Evolutionary conservation across 2,888 invertebrate species (phyloP).

Genomic region (Panorpa germanica): DNA sequence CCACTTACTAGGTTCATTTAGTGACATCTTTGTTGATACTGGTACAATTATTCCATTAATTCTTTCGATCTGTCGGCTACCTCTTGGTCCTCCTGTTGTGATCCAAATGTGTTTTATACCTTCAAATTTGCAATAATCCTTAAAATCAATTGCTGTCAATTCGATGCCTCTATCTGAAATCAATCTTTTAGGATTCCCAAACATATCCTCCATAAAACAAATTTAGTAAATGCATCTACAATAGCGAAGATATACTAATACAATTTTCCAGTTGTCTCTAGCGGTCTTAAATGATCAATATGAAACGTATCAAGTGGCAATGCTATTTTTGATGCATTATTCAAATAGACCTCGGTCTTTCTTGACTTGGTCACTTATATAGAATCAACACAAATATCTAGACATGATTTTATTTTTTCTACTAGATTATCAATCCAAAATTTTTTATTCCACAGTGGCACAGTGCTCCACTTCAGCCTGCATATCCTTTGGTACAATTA

Average conservation of each 20-base stretch:
- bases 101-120: slow-evolving; percentile 2
- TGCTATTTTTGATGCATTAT: slow-evolving; percentile 16
- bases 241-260: slow-evolving; percentile 17
- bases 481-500: slow-evolving; percentile 7
- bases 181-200: slow-evolving; percentile 12
- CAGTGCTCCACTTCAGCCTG: slow-evolving; percentile 11
- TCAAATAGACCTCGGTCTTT: slow-evolving; percentile 16
- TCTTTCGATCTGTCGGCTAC: slow-evolving; percentile 12
- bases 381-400: slow-evolving; percentile 9
- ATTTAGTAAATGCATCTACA: slow-evolving; percentile 18
- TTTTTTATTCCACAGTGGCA: slow-evolving; percentile 12
- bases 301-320: slow-evolving; percentile 17
- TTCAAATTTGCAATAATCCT: slow-evolving; percentile 4
- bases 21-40: slow-evolving; percentile 5
- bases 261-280: slow-evolving; percentile 15
- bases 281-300: slow-evolving; percentile 18
- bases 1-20: slow-evolving; percentile 4
- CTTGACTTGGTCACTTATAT: slow-evolving; percentile 13
- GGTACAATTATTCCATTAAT: slow-evolving; percentile 8
- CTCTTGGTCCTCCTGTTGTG: slow-evolving; percentile 12
- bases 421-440: slow-evolving; percentile 13
- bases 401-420: slow-evolving; percentile 12
- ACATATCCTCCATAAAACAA: slow-evolving; percentile 12
- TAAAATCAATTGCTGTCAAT: slow-evolving; percentile 10
- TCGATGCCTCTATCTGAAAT: slow-evolving; percentile 12